A percentile compares a stretch with the other conserved stretches of the same genome.
These are phyloP conservation scores for Drosophila ohnishii DNA, from an alignment of 1,140 invertebrate species.

Conservation along the genomic window DNA sequence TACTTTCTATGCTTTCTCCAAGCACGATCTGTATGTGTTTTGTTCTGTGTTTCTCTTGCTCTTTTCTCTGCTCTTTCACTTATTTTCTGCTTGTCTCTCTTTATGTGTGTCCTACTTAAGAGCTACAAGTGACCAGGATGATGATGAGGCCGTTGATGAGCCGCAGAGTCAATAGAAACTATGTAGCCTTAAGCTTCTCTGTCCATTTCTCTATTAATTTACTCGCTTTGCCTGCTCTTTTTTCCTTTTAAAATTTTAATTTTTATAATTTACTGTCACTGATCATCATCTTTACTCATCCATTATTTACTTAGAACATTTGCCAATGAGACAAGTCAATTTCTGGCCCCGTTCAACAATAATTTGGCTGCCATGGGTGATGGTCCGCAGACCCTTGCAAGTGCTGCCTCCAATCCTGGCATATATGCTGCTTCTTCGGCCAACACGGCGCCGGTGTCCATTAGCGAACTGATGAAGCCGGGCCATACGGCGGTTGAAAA, in stretches of 20 bases:
- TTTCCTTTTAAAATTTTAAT: too few relatives aligned
- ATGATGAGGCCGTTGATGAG: conserved; percentile 41
- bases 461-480: conserved; percentile 62
- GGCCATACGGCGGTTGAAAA: conserved; percentile 62
- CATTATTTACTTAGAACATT: conserved; percentile 85
- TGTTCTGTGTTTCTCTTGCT: conserved; percentile 59
- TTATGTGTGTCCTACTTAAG: conserved; percentile 38
- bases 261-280: conserved; percentile 3
- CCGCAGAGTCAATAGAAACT: conserved; percentile 60
- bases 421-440: conserved; percentile 64
- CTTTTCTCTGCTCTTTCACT: conserved; percentile 43
- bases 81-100: conserved; percentile 25
- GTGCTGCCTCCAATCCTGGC: conserved; percentile 70
- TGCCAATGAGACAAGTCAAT: conserved; percentile 89
- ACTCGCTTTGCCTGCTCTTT: conserved; percentile 19
- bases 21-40: conserved; percentile 35
- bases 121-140: conserved; percentile 54
- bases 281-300: conserved; percentile 25
- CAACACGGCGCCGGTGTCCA: conserved; percentile 59
- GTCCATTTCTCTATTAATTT: conserved; percentile 14
- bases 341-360: conserved; percentile 89
- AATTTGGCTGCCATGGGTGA: conserved; percentile 59
- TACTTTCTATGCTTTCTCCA: neutral
- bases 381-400: conserved; percentile 56
- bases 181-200: conserved; percentile 50